These are phyloP conservation scores for Agriopis aurantiaria DNA, from an alignment of 2,888 invertebrate species.

Conservation along the genomic window DNA sequence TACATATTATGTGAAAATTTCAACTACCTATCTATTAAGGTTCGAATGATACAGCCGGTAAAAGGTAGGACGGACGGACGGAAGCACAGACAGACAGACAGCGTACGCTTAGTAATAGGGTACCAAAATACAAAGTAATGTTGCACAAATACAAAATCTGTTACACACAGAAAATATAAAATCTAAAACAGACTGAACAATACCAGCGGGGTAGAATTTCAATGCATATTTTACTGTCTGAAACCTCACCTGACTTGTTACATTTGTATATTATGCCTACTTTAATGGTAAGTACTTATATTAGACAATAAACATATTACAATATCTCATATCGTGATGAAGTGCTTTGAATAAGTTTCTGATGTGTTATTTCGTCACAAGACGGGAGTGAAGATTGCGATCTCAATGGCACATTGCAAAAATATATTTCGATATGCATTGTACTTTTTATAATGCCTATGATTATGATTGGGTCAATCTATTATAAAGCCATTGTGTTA, in stretches of 20 bases:
- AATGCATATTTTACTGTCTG: slow-evolving; percentile 16
- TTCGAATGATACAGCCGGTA: too few relatives aligned
- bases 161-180: background rate
- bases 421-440: slow-evolving; percentile 30
- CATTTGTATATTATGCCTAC: slow-evolving; percentile 2
- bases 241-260: too few relatives aligned
- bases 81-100: too few relatives aligned
- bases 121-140: background rate
- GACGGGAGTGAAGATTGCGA: slow-evolving; percentile 13
- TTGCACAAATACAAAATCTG: background rate
- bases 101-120: too few relatives aligned
- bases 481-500: slow-evolving; percentile 31
- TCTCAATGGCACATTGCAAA: slow-evolving; percentile 27
- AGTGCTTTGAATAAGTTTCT: background rate
- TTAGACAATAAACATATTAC: slow-evolving; percentile 14
- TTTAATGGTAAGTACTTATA: background rate
- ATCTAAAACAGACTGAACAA: background rate
- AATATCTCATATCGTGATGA: slow-evolving; percentile 4
- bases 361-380: slow-evolving; percentile 15
- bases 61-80: too few relatives aligned
- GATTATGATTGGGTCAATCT: slow-evolving; percentile 30
- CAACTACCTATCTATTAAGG: too few relatives aligned
- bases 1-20: too few relatives aligned
- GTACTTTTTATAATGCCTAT: slow-evolving; percentile 27
- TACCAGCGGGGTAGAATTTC: slow-evolving; percentile 12